These are phyloP conservation scores for Anthonomus grandis DNA, from an alignment of 1,140 invertebrate genomes.

Conservation along the genomic window DNA sequence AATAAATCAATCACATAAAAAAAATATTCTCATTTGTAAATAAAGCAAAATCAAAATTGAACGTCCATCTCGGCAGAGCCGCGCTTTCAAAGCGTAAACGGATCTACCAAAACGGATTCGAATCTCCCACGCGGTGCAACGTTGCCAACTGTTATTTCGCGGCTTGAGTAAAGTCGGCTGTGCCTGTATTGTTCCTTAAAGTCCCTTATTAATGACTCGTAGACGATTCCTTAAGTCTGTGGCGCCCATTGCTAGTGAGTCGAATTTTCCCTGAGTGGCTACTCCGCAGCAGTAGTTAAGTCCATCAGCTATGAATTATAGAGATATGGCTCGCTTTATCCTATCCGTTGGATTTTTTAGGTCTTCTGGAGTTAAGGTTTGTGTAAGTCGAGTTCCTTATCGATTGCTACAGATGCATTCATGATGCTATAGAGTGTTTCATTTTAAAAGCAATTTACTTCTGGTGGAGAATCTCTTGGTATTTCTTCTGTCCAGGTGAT, in stretches of 20 bases:
- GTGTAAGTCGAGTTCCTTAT: not conserved
- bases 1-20: too few relatives aligned
- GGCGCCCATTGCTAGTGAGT: too few relatives aligned
- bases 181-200: too few relatives aligned
- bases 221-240: not conserved
- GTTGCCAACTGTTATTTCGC: too few relatives aligned
- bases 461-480: not conserved
- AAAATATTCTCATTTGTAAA: too few relatives aligned
- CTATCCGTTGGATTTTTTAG: not conserved
- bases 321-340: not conserved
- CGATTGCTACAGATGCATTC: not conserved
- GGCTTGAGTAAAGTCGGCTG: too few relatives aligned
- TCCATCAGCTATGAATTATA: not conserved
- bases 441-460: not conserved
- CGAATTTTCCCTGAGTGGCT: not conserved
- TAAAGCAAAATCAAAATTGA: too few relatives aligned
- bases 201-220: too few relatives aligned
- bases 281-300: constrained; percentile 1
- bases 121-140: too few relatives aligned
- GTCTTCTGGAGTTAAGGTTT: not conserved
- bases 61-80: too few relatives aligned
- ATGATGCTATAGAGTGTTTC: not conserved
- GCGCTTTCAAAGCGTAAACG: too few relatives aligned
- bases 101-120: too few relatives aligned
- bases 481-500: not conserved